Evolutionary conservation across 2,113 vertebrate genomes (phyloP).

Genomic region (Varanus komodoensis): DNA sequence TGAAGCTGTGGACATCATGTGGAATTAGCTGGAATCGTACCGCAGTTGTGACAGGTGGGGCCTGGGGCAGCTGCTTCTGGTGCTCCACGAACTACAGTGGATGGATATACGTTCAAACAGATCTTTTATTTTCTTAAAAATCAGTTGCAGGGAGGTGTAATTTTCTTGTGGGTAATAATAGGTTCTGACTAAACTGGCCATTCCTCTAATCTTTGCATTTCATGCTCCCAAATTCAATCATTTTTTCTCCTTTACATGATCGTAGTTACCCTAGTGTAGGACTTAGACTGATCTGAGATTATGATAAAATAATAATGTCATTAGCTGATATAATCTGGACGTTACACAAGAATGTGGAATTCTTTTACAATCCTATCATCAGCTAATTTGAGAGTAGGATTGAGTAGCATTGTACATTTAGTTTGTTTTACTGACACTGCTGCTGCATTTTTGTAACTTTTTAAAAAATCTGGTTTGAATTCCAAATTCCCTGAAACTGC

Average conservation of each 20-base stretch:
- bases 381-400: background rate
- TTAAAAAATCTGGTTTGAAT: conserved; percentile 59
- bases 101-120: background rate
- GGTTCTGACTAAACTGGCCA: background rate
- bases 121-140: background rate
- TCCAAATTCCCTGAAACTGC: conserved; percentile 63
- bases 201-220: background rate
- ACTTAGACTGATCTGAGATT: background rate
- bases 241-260: background rate
- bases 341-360: background rate
- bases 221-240: background rate
- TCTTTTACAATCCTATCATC: background rate
- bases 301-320: background rate
- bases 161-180: background rate
- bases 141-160: background rate
- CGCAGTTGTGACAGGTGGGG: background rate
- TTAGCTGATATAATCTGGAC: background rate
- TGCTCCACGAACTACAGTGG: background rate
- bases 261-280: background rate
- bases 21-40: background rate
- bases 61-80: too few relatives aligned
- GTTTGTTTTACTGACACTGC: background rate
- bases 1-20: background rate
- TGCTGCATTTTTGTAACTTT: background rate
- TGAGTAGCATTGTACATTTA: background rate